Base-by-base conservation (phyloP, 2,888 invertebrate species). In the Rosalia funebris region DNA sequence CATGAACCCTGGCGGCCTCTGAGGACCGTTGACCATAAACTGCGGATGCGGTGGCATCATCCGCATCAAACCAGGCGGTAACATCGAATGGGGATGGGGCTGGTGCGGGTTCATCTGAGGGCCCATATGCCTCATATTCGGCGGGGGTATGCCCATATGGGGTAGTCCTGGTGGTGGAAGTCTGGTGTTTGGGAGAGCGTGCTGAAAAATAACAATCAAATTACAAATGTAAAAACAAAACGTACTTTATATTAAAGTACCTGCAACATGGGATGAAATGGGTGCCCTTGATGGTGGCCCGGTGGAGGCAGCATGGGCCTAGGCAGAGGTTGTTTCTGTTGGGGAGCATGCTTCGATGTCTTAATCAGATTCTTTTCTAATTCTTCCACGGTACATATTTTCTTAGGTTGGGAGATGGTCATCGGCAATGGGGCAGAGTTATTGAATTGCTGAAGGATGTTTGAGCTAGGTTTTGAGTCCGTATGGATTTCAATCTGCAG, bases 331-430 rank as follows among this genome's bases (percentile, higher is more conserved):
- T 59, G 71, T 14, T 67, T 65, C 34, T 69, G 63, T 5, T 75
- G 71, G 15, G 76, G 62, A 3, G 76, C 73, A 48, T 74, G 75
- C 50, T 75, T 74, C 20, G 68, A 71, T 45, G 63, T 71, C 60
- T 86, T 85, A 0, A 89, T 84, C 54, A 91, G 80, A 69, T 87
- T 88, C 37, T 89, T 83, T 75, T 91, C 91, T 73, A 91, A 69
- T 76, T 91, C 91, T 73, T 91, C 90, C 5, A 91, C 89, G 0
- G 90, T 90, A 76, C 89, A 87, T 37, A 88, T 87, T 82, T 89
- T 90, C 76, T 87, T 87, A 2, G 71, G 53, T 14, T 67, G 67
- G 2, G 60, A 39, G 10, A 16, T 47, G 15, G 42, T 46, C 55
- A 59, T 42, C 1, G 63, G 36, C 10, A 56, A 53, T n/a, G 62